These are phyloP conservation scores for Camptogramma bilineatum DNA, from an alignment of 2,888 invertebrate genomes.

Conservation along the genomic window DNA sequence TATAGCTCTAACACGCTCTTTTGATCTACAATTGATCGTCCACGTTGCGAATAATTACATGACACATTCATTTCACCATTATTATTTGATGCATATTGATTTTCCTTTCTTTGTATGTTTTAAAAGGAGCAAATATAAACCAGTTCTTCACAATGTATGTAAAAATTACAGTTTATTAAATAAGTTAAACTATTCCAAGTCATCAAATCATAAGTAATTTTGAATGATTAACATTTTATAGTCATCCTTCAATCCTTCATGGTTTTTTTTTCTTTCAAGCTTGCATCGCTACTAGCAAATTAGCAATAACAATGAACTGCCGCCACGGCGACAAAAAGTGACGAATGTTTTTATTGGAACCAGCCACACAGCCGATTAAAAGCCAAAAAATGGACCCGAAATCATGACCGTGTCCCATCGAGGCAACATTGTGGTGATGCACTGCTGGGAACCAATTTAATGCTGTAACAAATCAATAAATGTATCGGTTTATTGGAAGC, in stretches of 20 bases:
- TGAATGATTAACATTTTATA: too few species aligned
- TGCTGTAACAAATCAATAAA: constrained; percentile 85
- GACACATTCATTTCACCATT: background rate
- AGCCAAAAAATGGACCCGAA: constrained; percentile 55
- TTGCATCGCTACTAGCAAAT: constrained; percentile 39
- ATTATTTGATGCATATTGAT: background rate
- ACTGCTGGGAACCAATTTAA: constrained; percentile 84
- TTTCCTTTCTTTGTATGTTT: background rate
- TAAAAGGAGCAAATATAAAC: background rate
- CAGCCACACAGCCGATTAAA: constrained; percentile 51
- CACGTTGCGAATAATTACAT: background rate
- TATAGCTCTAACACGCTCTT: background rate
- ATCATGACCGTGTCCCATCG: constrained; percentile 66
- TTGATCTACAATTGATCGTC: background rate
- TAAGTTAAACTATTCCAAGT: background rate
- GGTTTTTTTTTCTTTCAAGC: background rate
- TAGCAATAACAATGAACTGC: constrained; percentile 56
- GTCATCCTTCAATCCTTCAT: too few species aligned
- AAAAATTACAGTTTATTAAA: background rate
- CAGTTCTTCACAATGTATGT: background rate
- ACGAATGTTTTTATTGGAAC: constrained; percentile 53
- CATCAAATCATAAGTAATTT: too few species aligned
- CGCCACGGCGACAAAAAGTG: constrained; percentile 55
- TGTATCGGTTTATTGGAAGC: constrained; percentile 85
- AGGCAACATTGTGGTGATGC: constrained; percentile 67